Percentiles rank a stretch among this genome's conserved stretches.
Conservation (phyloP, 92 coral and sea anemone genomes). For the Meandrina meandrites region DNA sequence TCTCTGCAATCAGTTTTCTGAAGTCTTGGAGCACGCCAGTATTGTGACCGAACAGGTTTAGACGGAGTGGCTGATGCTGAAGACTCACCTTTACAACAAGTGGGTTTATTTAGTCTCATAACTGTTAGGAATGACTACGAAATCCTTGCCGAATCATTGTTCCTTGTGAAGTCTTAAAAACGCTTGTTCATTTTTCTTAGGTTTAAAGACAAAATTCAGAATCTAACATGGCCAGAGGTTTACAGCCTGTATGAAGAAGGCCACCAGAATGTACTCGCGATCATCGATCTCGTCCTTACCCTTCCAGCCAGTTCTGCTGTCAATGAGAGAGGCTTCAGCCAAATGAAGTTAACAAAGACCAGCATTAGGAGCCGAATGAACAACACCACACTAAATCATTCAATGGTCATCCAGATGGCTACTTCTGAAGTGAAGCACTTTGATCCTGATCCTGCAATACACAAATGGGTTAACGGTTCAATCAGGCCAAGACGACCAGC, state of each 20-base stretch:
- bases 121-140: too few species aligned
- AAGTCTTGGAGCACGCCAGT: slow-evolving; percentile 24
- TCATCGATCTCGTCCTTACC: slow-evolving; percentile 46
- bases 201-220: not conserved
- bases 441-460: slow-evolving; percentile 34
- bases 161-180: too few species aligned
- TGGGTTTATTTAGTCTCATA: not conserved
- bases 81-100: slow-evolving; percentile 26
- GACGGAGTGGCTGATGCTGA: slow-evolving; percentile 42
- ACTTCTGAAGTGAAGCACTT: slow-evolving; percentile 27
- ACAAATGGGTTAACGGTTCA: not conserved
- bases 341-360: slow-evolving; percentile 41
- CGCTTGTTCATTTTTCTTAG: not conserved
- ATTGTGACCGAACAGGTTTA: slow-evolving; percentile 28
- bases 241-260: slow-evolving; percentile 14
- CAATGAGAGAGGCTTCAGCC: slow-evolving; percentile 40
- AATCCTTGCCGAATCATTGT: too few species aligned
- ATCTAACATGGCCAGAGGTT: slow-evolving; percentile 14
- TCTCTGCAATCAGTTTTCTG: slow-evolving; percentile 24
- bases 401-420: slow-evolving; percentile 40
- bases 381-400: slow-evolving; percentile 28
- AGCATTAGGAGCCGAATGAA: slow-evolving; percentile 24
- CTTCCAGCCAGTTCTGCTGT: slow-evolving; percentile 43
- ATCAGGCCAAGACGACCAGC: slow-evolving; percentile 11
- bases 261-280: slow-evolving; percentile 22